These are phyloP conservation scores for Xestobium rufovillosum DNA, from an alignment of 2,888 invertebrate species.

Conservation along the genomic window DNA sequence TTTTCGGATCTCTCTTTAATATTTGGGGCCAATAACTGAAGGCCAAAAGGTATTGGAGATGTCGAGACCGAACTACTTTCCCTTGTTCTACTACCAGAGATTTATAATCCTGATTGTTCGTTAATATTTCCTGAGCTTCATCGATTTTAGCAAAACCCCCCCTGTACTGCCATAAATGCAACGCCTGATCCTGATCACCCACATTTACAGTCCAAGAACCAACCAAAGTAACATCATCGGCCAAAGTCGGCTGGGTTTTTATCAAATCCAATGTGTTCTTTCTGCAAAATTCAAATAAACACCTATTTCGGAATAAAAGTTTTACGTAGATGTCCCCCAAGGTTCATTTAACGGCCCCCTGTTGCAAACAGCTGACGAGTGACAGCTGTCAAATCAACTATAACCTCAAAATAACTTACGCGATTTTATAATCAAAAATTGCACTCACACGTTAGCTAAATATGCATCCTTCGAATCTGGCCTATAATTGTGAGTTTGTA, in stretches of 20 bases:
- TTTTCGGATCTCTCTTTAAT: constrained; percentile 51
- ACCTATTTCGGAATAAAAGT: too few relatives aligned
- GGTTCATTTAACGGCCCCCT: background rate
- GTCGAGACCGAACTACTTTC: constrained; percentile 73
- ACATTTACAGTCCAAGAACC: constrained; percentile 95
- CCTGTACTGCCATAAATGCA: constrained; percentile 93
- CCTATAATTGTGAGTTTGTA: constrained; percentile 91
- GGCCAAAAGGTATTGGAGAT: constrained; percentile 86
- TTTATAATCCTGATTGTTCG: constrained; percentile 65
- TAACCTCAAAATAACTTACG: background rate
- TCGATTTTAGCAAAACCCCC: constrained; percentile 89
- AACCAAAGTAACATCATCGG: constrained; percentile 68
- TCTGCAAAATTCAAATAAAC: constrained; percentile 51
- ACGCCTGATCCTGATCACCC: constrained; percentile 95
- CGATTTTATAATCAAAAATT: constrained; percentile 13
- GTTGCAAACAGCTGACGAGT: too few relatives aligned
- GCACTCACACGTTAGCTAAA: constrained; percentile 82
- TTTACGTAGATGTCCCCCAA: too few relatives aligned
- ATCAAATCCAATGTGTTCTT: constrained; percentile 72
- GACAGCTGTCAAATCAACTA: too few relatives aligned
- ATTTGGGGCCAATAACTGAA: constrained; percentile 97
- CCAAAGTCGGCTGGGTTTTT: constrained; percentile 61
- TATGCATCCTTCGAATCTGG: constrained; percentile 84
- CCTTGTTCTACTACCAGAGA: constrained; percentile 69
- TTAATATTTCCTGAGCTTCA: constrained; percentile 62